Percentiles rank a stretch among this genome's conserved stretches.
Evolutionary conservation across 1,140 invertebrate genomes (phyloP).

Genomic region (Geopemphigus sp.): DNA sequence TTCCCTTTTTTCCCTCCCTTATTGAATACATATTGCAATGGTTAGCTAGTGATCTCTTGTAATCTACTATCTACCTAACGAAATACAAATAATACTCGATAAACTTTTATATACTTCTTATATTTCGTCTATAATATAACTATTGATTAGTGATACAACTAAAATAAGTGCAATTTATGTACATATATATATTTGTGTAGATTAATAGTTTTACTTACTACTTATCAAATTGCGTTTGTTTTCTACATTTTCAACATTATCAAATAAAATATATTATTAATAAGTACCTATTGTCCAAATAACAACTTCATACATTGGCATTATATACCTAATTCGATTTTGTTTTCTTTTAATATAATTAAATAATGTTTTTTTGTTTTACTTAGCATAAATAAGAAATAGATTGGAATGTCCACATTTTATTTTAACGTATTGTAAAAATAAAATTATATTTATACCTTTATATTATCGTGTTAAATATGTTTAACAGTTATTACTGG

Average conservation of each 20-base stretch:
- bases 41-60: background rate
- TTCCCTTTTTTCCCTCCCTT: background rate
- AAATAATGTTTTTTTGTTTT: background rate
- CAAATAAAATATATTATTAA: constrained; percentile 1
- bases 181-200: background rate
- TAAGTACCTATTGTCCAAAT: background rate
- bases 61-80: background rate
- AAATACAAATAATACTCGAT: background rate
- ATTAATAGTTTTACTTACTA: constrained; percentile 10
- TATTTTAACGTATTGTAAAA: background rate
- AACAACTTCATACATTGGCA: background rate
- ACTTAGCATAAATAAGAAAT: constrained; percentile 3
- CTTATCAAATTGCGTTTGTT: background rate
- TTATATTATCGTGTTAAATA: background rate
- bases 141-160: no score
- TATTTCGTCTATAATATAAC: no score
- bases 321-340: no score
- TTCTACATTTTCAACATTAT: background rate
- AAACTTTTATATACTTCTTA: no score
- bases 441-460: background rate
- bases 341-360: no score
- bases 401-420: background rate
- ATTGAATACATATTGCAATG: background rate
- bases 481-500: background rate
- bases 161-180: no score